Conservation (phyloP, 2,797 vertebrate genomes). For the Phoxinus dragarum region DNA sequence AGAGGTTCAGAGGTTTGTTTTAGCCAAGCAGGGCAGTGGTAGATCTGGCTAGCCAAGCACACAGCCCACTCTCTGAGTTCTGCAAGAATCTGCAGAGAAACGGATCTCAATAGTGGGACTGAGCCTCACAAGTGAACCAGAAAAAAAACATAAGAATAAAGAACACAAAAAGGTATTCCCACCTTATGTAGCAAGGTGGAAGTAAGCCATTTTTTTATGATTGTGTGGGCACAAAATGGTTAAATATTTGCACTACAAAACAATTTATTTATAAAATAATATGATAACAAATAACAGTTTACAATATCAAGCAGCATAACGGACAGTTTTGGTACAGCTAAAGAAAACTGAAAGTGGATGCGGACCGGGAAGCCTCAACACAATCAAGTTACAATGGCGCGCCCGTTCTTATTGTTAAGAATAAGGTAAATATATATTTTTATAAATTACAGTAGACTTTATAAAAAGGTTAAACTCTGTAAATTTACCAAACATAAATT, state of each 20-base stretch:
- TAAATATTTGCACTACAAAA: not conserved
- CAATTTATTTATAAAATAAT: too few relatives aligned
- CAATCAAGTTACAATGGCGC: too few relatives aligned
- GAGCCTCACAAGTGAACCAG: not conserved
- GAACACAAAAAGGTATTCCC: not conserved
- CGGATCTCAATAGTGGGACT: not conserved
- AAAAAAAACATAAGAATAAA: not conserved
- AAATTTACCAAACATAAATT: not conserved
- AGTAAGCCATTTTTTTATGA: not conserved
- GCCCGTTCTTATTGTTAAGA: too few relatives aligned
- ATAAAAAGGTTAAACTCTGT: too few relatives aligned
- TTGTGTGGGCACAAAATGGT: not conserved
- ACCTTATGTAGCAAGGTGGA: not conserved
- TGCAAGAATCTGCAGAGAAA: conserved; percentile 1
- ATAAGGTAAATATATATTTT: too few relatives aligned
- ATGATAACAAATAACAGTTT: too few relatives aligned
- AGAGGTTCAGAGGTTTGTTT: conserved; percentile 17
- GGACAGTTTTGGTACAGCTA: too few relatives aligned
- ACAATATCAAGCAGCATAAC: too few relatives aligned
- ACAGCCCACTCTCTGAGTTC: conserved; percentile 39
- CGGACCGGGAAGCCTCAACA: too few relatives aligned
- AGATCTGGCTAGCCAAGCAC: conserved; percentile 45
- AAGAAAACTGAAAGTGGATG: too few relatives aligned
- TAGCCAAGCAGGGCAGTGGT: conserved; percentile 35
- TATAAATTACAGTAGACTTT: too few relatives aligned